phyloP scores from a whole-genome alignment of 2,113 vertebrate genomes.

The Oenanthe melanoleuca region DNA sequence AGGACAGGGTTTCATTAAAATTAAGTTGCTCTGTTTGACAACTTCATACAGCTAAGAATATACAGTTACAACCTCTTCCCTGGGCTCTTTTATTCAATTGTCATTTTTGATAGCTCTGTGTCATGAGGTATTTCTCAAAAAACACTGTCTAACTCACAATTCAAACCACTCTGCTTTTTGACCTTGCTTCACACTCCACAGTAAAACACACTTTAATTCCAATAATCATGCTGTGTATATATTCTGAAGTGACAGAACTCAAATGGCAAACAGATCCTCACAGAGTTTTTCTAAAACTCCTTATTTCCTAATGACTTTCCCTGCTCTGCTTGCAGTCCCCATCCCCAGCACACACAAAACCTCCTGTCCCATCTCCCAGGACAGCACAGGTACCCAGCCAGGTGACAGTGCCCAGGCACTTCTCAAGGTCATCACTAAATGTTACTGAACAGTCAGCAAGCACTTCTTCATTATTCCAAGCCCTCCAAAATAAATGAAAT shows the following conservation, averaged over 20 bases:
- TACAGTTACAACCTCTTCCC: neutral
- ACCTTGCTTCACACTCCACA: neutral
- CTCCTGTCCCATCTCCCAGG: neutral
- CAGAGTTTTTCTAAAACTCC: neutral
- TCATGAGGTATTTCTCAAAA: neutral
- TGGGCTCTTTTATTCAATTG: neutral
- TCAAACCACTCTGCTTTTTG: neutral
- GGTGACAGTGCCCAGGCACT: neutral
- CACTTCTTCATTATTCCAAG: neutral
- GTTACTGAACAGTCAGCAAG: neutral
- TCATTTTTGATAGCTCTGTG: neutral
- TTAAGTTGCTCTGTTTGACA: conserved; percentile 2
- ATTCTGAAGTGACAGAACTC: neutral
- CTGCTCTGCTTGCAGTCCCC: neutral
- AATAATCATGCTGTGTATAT: neutral
- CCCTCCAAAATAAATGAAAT: neutral
- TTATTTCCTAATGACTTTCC: neutral
- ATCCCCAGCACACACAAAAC: neutral
- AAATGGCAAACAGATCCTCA: neutral
- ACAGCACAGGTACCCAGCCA: neutral
- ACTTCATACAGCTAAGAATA: neutral
- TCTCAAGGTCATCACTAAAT: neutral
- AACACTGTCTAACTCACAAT: neutral
- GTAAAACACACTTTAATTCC: neutral
- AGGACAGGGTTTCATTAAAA: neutral